Evolutionary conservation across 2,888 invertebrate genomes (phyloP).

Genomic region (Cataglyphis altisquamis): DNA sequence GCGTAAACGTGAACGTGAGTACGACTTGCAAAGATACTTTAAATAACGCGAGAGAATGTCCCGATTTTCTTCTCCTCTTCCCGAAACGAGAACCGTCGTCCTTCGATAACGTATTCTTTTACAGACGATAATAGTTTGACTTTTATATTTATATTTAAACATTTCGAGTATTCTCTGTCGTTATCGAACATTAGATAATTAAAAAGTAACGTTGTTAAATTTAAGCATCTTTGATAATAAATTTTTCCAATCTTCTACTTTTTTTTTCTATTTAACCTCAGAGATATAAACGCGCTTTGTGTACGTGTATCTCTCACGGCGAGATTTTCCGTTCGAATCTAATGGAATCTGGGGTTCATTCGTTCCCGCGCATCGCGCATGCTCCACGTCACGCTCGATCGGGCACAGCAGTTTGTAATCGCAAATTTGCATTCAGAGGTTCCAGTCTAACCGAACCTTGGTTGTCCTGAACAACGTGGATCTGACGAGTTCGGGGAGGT

Average conservation of each 20-base stretch:
- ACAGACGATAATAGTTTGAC: neutral
- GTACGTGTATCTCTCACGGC: neutral
- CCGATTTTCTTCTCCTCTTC: neutral
- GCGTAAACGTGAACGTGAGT: constrained; percentile 86
- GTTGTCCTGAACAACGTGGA: constrained; percentile 90
- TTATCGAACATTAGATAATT: neutral
- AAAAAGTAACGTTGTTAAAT: neutral
- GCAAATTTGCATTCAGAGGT: constrained; percentile 86
- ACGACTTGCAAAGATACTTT: constrained; percentile 22
- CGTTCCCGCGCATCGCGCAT: constrained; percentile 38
- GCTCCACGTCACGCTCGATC: constrained; percentile 48
- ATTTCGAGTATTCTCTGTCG: neutral
- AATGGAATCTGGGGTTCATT: constrained; percentile 35
- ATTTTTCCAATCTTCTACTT: neutral
- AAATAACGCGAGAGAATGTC: neutral
- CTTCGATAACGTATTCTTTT: neutral
- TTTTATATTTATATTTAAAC: neutral
- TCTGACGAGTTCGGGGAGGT: constrained; percentile 89
- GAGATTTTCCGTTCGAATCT: constrained; percentile 27
- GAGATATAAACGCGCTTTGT: constrained; percentile 12
- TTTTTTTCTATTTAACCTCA: neutral
- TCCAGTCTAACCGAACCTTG: constrained; percentile 90
- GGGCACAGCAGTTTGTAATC: constrained; percentile 51
- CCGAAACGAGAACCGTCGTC: neutral
- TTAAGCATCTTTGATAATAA: neutral